Conservation (phyloP, 2,888 invertebrate genomes). For the Diaperis boleti region DNA sequence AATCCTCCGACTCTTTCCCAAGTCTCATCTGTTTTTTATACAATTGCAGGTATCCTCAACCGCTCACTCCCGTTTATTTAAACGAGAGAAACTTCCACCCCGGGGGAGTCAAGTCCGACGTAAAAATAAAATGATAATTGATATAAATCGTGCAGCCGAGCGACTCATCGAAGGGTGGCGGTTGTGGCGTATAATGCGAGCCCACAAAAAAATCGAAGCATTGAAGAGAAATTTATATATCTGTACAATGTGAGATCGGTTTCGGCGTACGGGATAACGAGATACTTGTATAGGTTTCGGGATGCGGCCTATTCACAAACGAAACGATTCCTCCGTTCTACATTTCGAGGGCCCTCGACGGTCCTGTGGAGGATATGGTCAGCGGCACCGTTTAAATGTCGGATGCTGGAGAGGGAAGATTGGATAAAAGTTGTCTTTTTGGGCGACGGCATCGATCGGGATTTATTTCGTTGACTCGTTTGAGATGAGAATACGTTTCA, state of each 20-base stretch:
- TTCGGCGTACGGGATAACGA: slow-evolving; percentile 57
- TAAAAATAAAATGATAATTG: slow-evolving; percentile 36
- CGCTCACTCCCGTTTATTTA: too few species aligned
- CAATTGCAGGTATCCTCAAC: too few species aligned
- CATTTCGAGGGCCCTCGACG: slow-evolving; percentile 54
- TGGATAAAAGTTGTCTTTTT: slow-evolving; percentile 35
- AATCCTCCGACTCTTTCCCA: too few species aligned
- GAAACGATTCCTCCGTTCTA: slow-evolving; percentile 53
- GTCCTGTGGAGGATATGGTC: slow-evolving; percentile 51
- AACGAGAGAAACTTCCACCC: neutral
- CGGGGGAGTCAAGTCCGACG: slow-evolving; percentile 24
- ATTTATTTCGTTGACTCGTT: too few species aligned
- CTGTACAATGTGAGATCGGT: slow-evolving; percentile 49
- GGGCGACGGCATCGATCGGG: too few species aligned
- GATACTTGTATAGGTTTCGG: slow-evolving; percentile 62
- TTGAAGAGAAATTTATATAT: slow-evolving; percentile 35
- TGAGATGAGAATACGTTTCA: too few species aligned
- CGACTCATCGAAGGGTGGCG: slow-evolving; percentile 31
- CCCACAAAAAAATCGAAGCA: slow-evolving; percentile 31
- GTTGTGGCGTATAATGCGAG: slow-evolving; percentile 3
- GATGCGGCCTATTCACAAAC: slow-evolving; percentile 56
- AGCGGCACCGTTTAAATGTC: slow-evolving; percentile 31
- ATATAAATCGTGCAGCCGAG: slow-evolving; percentile 26
- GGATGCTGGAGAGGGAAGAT: slow-evolving; percentile 1
- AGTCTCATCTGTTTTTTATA: too few species aligned